Evolutionary conservation across 2,113 vertebrate species (phyloP), one percentile per base, ranked within the genome.

Genomic region (Tylochromis polylepis): DNA sequence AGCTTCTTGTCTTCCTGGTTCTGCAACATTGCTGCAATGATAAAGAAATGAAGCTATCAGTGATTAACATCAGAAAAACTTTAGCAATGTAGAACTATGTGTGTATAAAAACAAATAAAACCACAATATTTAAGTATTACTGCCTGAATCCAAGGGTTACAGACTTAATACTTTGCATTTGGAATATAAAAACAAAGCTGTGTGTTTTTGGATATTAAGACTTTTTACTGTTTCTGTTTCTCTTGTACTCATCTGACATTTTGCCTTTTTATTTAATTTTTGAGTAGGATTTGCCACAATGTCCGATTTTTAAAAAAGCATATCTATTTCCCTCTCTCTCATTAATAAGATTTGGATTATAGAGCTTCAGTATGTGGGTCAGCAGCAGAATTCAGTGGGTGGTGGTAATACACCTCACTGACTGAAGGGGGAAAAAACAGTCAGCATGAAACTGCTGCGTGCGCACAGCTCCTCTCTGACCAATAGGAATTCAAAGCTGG

Each of bases 391-490:
- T 5, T 31, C 57, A 59, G 57, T 59, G 27, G 27, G 15, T 1
- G 57, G 57, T 31, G 0, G 0, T 59, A 5, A 31, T 0, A 59
- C 8, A 29, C 0, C 14, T 59, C 8, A 59, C 27, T 16, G 0
- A 29, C 29, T 29, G 29, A 29, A 59, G 8, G 29, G 3, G 27
- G 14, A 2, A 29, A 16, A 1, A 2, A 16, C 3, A 29, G 0
- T 16, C 0, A 5, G 16, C 16, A 59, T 29, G 0, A 59, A 16
- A 59, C 57, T 59, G 14, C 1, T 1, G 14, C 57, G 29, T 16
- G 27, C 27, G 27, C 57, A 31, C 5, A 59, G 57, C 27, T 5
- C 15, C 27, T 59, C 79, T 41, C 60, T 31, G 20, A 14, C 14
- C 18, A 59, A 59, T 59, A 59, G 57, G 1, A 59, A 59, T 59